Base-by-base conservation (phyloP, 2,797 vertebrate genomes). In the Pelodytes ibericus region DNA sequence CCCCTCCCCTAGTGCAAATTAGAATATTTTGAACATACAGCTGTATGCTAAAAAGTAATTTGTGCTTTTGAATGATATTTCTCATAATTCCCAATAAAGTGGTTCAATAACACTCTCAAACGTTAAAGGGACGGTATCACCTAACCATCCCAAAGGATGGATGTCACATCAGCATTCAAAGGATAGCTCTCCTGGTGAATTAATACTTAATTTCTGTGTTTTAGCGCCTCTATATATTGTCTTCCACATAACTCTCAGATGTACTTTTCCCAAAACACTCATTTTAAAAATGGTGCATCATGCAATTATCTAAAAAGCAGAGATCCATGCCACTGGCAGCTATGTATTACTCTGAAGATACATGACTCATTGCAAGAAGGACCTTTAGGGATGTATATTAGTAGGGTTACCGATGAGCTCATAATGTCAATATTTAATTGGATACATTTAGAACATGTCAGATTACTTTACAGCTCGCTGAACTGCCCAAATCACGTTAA, bases 391-490 rank as follows among this genome's bases (percentile, higher is more conserved):
- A 47, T 18, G 30, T 30, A 8, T 26, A 64, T 56, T 67, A 51
- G 56, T 31, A 29, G 49, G 72, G 73, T 75, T 69, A 69, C 51
- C 13, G 20, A 75, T 60, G 64, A 49, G 64, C 63, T 75, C 47
- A 60, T 49, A 72, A 62, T 68, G 44, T 61, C 64, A 61, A 22
- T 24, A 61, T 61, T 49, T 75, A 75, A 75, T 75, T 75, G 73
- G 36, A 53, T 53, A 75, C 65, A 75, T 68, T 69, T 51, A 69
- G 15, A 51, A 61, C 29, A 44, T 58, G 63, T 75, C 36, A 67
- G 36, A 75, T 75, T 67, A 66, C 47, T 33, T 47, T 66, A 36
- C 64, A 68, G 64, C 72, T 47, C 24, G 20, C 39, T 10, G 29
- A 53, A 30, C 59, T 57, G 31, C 47, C 49, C 20, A 57, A 57